phyloP scores from a whole-genome alignment of 2,797 vertebrate genomes.

The Spea hammondii region DNA sequence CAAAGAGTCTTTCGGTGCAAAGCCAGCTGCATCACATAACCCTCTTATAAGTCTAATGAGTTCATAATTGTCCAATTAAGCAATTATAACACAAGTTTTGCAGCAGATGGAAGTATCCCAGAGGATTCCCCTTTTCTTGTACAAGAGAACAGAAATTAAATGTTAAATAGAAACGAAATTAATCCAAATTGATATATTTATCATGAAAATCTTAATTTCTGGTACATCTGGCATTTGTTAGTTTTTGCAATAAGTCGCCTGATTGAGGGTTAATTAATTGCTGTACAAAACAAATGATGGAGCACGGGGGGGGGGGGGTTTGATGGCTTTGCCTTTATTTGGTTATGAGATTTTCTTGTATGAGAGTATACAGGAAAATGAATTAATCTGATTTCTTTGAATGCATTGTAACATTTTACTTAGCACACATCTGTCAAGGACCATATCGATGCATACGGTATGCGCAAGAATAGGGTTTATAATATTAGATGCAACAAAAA shows the following conservation, averaged over 20 bases:
- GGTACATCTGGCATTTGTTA: slow-evolving; percentile 18
- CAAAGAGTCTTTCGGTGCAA: background rate
- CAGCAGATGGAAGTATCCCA: background rate
- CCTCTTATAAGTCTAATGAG: slow-evolving; percentile 33
- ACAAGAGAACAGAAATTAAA: slow-evolving; percentile 13
- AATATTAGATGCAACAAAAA: slow-evolving; percentile 3
- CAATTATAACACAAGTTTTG: slow-evolving; percentile 51
- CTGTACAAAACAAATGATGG: background rate
- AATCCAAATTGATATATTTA: slow-evolving; percentile 4
- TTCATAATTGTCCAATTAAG: slow-evolving; percentile 47
- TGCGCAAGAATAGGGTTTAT: slow-evolving; percentile 13
- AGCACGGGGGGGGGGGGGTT: background rate
- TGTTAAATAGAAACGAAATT: slow-evolving; percentile 1
- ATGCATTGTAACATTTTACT: slow-evolving; percentile 1
- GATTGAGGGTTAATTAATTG: background rate
- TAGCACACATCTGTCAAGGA: slow-evolving; percentile 9
- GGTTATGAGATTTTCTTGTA: background rate
- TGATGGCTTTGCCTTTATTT: background rate
- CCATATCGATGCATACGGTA: slow-evolving; percentile 2
- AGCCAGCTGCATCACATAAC: slow-evolving; percentile 39
- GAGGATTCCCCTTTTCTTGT: slow-evolving; percentile 26
- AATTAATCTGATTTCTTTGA: slow-evolving; percentile 9
- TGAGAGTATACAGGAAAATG: background rate
- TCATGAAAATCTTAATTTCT: slow-evolving; percentile 24
- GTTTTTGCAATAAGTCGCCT: slow-evolving; percentile 26